Evolutionary conservation across 2,113 vertebrate species (phyloP), one percentile per base, ranked within the genome.

Genomic region (Aegotheles bennettii): DNA sequence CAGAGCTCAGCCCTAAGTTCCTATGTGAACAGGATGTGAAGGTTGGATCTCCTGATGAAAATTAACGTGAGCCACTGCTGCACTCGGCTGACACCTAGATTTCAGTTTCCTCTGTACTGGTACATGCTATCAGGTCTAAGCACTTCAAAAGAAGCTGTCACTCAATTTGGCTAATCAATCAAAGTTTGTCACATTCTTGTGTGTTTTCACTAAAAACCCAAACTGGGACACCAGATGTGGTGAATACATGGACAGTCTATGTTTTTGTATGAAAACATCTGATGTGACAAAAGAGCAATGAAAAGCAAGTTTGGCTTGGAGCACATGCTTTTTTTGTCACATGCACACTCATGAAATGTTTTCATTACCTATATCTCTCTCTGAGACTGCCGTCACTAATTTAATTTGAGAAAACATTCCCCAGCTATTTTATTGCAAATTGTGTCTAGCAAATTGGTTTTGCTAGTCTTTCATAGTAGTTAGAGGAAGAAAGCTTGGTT

Each of bases 171-270:
- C 90, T 96, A 90, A 94, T 96, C 96, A 96, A 93, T 96, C 96
- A 97, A 89, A 93, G 79, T 97, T 97, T 96, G 95, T 96, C 96
- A 97, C 85, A 94, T 96, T 94, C 89, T 86, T 95, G 86, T 95
- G 26, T 97, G 93, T 96, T 97, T 96, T 96, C 91, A 94, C 89
- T 95, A 96, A 93, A 97, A 95, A 50, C 81, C 78, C 95, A 97
- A 95, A 96, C 93, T 97, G 96, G 94, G 74, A 95, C 84, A 95
- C 96, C 96, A 97, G 96, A 95, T 97, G 95, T 97, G 95, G 90
- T 67, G 95, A 95, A 93, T 96, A 89, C 89, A 96, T 68, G 95
- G 96, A 71, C 96, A 95, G 93, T 91, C 91, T 93, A 97, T 96
- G 93, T 96, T 97, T 97, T 90, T 94, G 67, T 95, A 78, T 53